These are phyloP conservation scores for Mastomys natalensis DNA, from an alignment of 2,113 vertebrate species.

Conservation along the genomic window DNA sequence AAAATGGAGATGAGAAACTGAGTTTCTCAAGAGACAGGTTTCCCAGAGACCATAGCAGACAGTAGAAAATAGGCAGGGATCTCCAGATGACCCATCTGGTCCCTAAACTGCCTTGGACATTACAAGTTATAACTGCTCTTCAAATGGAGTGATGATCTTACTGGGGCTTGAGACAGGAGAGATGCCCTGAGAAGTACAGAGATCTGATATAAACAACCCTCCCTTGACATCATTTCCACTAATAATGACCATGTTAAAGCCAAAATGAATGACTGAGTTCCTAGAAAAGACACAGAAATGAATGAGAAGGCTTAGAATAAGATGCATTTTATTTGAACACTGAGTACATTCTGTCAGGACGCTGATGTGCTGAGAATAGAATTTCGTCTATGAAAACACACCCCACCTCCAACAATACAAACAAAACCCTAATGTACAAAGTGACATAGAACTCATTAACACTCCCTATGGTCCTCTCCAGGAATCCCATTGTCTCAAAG, in stretches of 20 bases:
- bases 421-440: neutral
- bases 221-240: neutral
- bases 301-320: slow-evolving; percentile 37
- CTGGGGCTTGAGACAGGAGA: too few relatives aligned
- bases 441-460: neutral
- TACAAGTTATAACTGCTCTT: neutral
- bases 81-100: neutral
- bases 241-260: neutral
- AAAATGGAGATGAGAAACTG: neutral
- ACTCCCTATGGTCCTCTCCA: neutral
- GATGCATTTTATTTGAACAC: slow-evolving; percentile 70
- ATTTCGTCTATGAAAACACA: neutral
- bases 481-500: neutral
- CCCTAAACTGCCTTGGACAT: neutral
- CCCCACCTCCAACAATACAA: neutral
- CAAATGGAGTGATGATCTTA: neutral
- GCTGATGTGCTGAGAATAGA: neutral
- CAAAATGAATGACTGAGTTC: neutral
- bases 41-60: neutral
- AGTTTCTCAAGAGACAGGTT: neutral
- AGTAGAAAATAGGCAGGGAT: neutral
- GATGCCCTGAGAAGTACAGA: neutral
- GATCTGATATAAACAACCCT: neutral
- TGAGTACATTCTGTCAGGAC: neutral
- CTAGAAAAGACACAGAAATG: slow-evolving; percentile 23